phyloP scores from a whole-genome alignment of 2,113 vertebrate species.

The Pholis gunnellus region DNA sequence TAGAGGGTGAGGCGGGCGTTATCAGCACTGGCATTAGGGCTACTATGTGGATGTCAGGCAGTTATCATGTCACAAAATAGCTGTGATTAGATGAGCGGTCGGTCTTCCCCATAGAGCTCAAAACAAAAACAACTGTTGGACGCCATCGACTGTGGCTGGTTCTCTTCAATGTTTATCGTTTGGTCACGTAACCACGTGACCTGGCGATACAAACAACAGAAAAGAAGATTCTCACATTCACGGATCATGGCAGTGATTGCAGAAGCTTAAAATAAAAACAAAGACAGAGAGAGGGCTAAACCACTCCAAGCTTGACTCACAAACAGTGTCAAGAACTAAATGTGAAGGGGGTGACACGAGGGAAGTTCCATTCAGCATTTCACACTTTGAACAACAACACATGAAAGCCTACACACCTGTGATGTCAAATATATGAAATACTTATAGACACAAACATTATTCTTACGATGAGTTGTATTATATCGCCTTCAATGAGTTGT shows the following conservation, averaged over 20 bases:
- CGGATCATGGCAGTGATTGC: constrained; percentile 4
- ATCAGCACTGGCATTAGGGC: constrained; percentile 34
- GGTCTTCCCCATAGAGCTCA: constrained; percentile 8
- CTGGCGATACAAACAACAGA: constrained; percentile 2
- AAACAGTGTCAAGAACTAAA: constrained; percentile 12
- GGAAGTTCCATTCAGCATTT: neutral
- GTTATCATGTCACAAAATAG: constrained; percentile 42
- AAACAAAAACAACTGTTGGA: constrained; percentile 50
- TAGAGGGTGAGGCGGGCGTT: neutral
- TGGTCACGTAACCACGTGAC: constrained; percentile 7
- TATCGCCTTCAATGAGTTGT: constrained; percentile 14
- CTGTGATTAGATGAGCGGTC: constrained; percentile 44
- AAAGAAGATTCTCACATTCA: constrained; percentile 10
- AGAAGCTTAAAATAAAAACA: constrained; percentile 17
- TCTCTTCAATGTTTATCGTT: constrained; percentile 1
- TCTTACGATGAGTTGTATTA: neutral
- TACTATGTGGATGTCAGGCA: constrained; percentile 15
- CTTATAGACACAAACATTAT: neutral
- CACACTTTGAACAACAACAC: neutral
- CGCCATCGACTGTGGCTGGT: neutral
- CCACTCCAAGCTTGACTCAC: constrained; percentile 18
- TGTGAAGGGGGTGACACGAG: neutral
- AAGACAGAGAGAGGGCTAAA: neutral
- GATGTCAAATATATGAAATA: neutral
- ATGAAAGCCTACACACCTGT: neutral